Evolutionary conservation across 2,113 vertebrate genomes (phyloP).

Genomic region (Gracilinanus agilis): DNA sequence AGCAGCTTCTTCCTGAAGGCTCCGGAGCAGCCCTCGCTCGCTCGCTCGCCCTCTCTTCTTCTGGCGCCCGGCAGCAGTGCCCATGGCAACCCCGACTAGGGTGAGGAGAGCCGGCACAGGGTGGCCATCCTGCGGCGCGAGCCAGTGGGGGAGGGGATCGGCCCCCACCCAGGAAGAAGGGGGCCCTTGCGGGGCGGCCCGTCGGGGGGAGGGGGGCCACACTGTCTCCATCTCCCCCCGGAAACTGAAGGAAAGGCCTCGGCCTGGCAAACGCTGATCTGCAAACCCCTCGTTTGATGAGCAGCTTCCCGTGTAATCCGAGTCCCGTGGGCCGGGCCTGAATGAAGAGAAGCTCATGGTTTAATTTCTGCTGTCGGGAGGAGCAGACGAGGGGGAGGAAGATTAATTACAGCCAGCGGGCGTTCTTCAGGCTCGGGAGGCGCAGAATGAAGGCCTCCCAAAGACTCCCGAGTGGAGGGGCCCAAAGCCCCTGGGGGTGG

Average conservation of each 20-base stretch:
- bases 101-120: conserved; percentile 37
- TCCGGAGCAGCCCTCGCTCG: conserved; percentile 24
- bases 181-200: not conserved
- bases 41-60: not conserved
- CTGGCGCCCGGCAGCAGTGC: conserved; percentile 76
- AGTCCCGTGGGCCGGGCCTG: conserved; percentile 70
- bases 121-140: not conserved
- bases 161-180: not conserved
- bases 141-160: not conserved
- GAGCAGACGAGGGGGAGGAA: conserved; percentile 71
- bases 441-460: conserved; percentile 79
- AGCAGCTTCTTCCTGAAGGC: conserved; percentile 43
- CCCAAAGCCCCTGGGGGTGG: conserved; percentile 35
- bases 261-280: conserved; percentile 50
- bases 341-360: conserved; percentile 77
- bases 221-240: conserved; percentile 28
- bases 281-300: conserved; percentile 60
- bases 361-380: conserved; percentile 80
- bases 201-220: conserved; percentile 41
- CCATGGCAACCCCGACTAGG: conserved; percentile 73
- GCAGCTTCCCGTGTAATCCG: conserved; percentile 54
- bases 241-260: conserved; percentile 72
- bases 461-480: conserved; percentile 68
- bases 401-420: conserved; percentile 77
- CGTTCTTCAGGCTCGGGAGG: conserved; percentile 73